Base-by-base conservation (phyloP, 2,113 vertebrate genomes). In the Hyperopisus bebe region DNA sequence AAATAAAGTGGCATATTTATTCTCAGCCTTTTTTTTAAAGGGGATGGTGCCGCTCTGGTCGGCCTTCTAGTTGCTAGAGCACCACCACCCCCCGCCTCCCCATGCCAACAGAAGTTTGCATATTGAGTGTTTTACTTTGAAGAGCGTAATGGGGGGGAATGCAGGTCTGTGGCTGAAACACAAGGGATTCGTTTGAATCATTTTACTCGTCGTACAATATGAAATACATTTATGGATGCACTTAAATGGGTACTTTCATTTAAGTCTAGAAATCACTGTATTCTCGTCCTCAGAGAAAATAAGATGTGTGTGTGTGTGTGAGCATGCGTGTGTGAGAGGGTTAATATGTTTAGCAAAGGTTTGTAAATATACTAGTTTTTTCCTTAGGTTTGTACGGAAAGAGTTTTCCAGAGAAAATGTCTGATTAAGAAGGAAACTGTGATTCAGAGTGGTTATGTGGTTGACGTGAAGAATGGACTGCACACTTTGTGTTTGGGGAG, bases 231-330 rank as follows among this genome's bases (percentile, higher is more conserved):
- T 80, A 80, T 80, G 35, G 74, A 39, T 3, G 74, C 13, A 80
- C 74, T 80, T 39, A 42, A 80, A 80, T 80, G 31, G 35, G 74
- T 80, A 80, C 74, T 80, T 42, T 80, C 74, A 80, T 80, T 80
- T 80, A 35, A 77, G 70, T 39, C 31, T 77, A 77, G 17, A 39
- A 42, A 80, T 80, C 74, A 80, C 31, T 42, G 74, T 80, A 35
- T 35, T 77, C 31, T 39, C 10, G 31, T 77, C 35, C 5, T 42
- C 15, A 42, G 31, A 6, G 13, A 80, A 70, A 80, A 42, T 42
- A 7, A 80, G 15, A 13, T 7, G 74, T 42, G 74, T 77, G 35
- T 77, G 70, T 77, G 35, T 2, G 66, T 15, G 66, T 5, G 27
- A 35, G 66, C 9, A 70, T 2, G 11, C 3, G 35, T 80, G 31